phyloP scores from a whole-genome alignment of 2,797 vertebrate species.

The Pelochelys cantorii region DNA sequence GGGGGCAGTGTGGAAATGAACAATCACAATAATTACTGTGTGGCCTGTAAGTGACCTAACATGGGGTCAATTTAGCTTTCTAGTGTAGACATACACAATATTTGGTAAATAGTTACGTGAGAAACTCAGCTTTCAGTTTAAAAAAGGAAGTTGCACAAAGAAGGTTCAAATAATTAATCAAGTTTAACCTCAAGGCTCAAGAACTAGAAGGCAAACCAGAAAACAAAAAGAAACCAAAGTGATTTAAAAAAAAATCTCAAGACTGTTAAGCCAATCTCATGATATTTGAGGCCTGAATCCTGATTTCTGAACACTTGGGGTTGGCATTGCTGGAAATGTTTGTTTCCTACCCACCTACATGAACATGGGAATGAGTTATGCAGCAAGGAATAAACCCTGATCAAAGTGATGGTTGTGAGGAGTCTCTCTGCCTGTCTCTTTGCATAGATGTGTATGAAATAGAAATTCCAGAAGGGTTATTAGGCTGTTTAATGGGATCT shows the following conservation, averaged over 20 bases:
- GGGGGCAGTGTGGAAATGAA: no score
- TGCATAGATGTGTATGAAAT: background rate
- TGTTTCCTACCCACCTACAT: background rate
- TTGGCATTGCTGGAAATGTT: background rate
- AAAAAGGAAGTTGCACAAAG: background rate
- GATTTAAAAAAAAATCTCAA: background rate
- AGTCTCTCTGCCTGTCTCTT: background rate
- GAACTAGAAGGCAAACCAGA: background rate
- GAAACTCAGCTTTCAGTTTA: background rate
- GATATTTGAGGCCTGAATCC: background rate
- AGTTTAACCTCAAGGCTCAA: background rate
- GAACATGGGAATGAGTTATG: background rate
- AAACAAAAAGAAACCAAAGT: background rate
- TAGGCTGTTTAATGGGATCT: background rate
- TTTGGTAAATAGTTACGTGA: background rate
- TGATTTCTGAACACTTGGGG: background rate
- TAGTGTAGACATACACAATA: background rate
- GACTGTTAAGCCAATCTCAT: background rate
- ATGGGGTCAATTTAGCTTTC: no score
- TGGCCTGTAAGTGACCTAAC: no score
- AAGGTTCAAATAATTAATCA: background rate
- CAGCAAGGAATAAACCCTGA: background rate
- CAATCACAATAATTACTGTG: no score
- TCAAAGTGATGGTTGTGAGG: background rate
- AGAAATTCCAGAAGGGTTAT: background rate